These are phyloP conservation scores for Todus mexicanus DNA, from an alignment of 2,797 vertebrate species.

Conservation along the genomic window DNA sequence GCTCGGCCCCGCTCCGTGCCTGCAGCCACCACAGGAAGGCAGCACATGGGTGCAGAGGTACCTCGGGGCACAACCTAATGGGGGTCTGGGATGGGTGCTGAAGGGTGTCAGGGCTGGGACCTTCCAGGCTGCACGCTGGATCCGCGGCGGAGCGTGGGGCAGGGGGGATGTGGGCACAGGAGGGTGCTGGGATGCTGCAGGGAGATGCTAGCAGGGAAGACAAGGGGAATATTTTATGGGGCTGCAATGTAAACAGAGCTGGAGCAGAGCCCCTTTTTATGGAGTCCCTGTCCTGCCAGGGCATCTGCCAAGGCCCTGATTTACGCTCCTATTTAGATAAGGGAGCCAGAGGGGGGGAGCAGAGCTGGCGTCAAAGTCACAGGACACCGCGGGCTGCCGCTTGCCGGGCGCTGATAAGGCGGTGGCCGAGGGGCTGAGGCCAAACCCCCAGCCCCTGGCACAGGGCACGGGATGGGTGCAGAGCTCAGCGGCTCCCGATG, in stretches of 20 bases:
- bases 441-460: background rate
- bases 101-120: background rate
- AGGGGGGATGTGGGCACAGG: background rate
- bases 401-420: conserved; percentile 74
- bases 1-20: background rate
- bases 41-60: background rate
- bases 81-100: background rate
- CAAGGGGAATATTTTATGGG: conserved; percentile 81
- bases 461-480: background rate
- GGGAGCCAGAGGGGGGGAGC: conserved; percentile 80
- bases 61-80: background rate
- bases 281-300: conserved; percentile 85
- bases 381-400: conserved; percentile 79
- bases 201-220: conserved; percentile 75
- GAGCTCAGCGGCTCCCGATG: background rate
- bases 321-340: conserved; percentile 95
- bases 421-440: background rate
- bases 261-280: conserved; percentile 85
- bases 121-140: background rate
- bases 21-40: background rate
- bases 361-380: conserved; percentile 87
- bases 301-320: conserved; percentile 85
- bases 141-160: background rate
- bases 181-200: conserved; percentile 64
- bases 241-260: conserved; percentile 84